Conservation (phyloP, 2,888 invertebrate genomes). For the Drosophila histrio region DNA sequence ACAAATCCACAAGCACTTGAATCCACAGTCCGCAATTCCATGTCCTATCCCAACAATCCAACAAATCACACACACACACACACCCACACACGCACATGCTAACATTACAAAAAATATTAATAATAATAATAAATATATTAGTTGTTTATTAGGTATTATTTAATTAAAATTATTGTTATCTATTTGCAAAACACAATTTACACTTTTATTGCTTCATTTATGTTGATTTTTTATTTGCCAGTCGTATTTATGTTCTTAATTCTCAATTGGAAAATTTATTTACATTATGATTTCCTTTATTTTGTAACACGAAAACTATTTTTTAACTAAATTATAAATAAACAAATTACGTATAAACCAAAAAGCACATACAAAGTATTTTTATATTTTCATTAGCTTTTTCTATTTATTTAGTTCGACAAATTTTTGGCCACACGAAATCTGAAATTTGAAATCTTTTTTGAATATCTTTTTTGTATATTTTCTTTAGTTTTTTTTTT, state of each 20-base stretch:
- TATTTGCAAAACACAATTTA: constrained; percentile 26
- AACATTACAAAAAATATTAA: constrained; percentile 35
- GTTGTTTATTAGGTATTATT: constrained; percentile 52
- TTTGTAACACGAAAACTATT: constrained; percentile 41
- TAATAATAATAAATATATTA: constrained; percentile 30
- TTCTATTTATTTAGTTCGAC: constrained; percentile 14
- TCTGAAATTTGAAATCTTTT: constrained; percentile 21
- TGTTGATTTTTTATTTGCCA: constrained; percentile 28
- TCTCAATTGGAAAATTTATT: constrained; percentile 15
- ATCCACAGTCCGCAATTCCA: constrained; percentile 1
- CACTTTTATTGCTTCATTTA: constrained; percentile 41
- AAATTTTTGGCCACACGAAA: constrained; percentile 10
- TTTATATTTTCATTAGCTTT: constrained; percentile 27
- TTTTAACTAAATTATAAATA: constrained; percentile 65
- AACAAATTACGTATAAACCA: constrained; percentile 52
- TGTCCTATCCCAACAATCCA: background rate
- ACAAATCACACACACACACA: constrained; percentile 6
- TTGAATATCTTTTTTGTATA: constrained; percentile 34
- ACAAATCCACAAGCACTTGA: constrained; percentile 21
- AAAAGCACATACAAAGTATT: constrained; percentile 28
- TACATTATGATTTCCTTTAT: constrained; percentile 35
- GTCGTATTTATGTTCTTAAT: constrained; percentile 27
- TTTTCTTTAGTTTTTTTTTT: constrained; percentile 31
- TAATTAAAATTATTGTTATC: constrained; percentile 67
- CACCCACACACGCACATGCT: constrained; percentile 25